These are phyloP conservation scores for Prorops nasuta DNA, from an alignment of 1,140 invertebrate species.

Conservation along the genomic window DNA sequence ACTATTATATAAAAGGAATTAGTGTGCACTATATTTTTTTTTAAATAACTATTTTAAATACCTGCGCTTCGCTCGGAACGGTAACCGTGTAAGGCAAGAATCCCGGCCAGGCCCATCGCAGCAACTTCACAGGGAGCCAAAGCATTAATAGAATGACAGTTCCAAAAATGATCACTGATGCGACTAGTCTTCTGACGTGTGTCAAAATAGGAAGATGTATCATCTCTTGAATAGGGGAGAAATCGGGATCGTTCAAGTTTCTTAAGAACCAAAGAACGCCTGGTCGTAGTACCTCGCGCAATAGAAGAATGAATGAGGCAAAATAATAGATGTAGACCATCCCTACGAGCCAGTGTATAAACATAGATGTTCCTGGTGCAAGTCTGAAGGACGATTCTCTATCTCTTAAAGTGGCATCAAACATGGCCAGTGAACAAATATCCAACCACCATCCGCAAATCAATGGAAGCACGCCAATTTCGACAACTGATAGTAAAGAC, in stretches of 20 bases:
- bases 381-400: conserved; percentile 83
- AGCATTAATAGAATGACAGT: conserved; percentile 94
- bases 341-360: conserved; percentile 98
- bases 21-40: not conserved
- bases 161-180: conserved; percentile 94
- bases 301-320: conserved; percentile 91
- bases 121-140: conserved; percentile 88
- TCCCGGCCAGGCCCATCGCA: conserved; percentile 78
- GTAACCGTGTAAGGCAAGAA: conserved; percentile 94
- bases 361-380: conserved; percentile 94
- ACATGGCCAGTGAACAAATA: conserved; percentile 93
- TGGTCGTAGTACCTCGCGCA: conserved; percentile 91
- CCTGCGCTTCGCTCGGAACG: conserved; percentile 74
- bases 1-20: not conserved
- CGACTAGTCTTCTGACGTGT: conserved; percentile 85
- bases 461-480: conserved; percentile 94
- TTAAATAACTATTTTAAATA: conserved; percentile 57
- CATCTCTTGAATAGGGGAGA: conserved; percentile 99
- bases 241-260: conserved; percentile 98
- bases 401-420: conserved; percentile 88
- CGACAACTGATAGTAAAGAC: conserved; percentile 87
- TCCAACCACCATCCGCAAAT: conserved; percentile 99
- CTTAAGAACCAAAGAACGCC: conserved; percentile 96
- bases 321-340: conserved; percentile 99
- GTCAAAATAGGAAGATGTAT: conserved; percentile 92